Conservation (phyloP, 2,113 vertebrate species). For the Pelmatolapia mariae region DNA sequence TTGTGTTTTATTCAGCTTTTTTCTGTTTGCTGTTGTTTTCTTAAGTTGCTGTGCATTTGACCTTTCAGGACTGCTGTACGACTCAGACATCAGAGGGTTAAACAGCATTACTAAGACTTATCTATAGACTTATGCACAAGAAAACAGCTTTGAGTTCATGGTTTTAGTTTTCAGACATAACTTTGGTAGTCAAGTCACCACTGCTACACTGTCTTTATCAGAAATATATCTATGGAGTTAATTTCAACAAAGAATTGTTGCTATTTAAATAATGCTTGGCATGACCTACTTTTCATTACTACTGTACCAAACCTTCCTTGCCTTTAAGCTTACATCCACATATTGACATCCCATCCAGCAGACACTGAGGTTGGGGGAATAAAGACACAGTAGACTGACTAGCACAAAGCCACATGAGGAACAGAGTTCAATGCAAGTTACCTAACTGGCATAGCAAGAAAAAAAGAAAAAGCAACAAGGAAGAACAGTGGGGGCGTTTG, state of each 20-base stretch:
- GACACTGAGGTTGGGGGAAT: conserved; percentile 1
- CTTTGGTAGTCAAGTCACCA: not conserved
- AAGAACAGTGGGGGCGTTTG: conserved; percentile 16
- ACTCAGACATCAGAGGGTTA: not conserved
- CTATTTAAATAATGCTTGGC: not conserved
- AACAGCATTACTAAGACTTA: not conserved
- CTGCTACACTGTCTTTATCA: not conserved
- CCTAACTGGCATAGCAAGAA: not conserved
- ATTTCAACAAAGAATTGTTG: not conserved
- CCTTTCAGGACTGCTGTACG: not conserved
- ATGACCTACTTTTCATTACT: not conserved
- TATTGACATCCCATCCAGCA: conserved; percentile 27
- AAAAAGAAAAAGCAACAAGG: not conserved
- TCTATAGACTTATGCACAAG: not conserved
- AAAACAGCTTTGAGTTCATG: not conserved
- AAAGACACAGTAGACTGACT: conserved; percentile 21
- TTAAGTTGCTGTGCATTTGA: not conserved
- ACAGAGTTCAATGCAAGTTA: conserved; percentile 10
- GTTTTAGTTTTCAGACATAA: not conserved
- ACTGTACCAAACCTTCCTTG: not conserved
- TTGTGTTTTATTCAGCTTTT: not conserved
- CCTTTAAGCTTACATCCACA: not conserved
- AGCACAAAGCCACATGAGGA: conserved; percentile 30
- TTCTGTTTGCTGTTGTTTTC: not conserved
- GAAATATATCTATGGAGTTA: not conserved